Evolutionary conservation across 2,113 vertebrate species (phyloP).

Genomic region (Tychaedon coryphoeus): DNA sequence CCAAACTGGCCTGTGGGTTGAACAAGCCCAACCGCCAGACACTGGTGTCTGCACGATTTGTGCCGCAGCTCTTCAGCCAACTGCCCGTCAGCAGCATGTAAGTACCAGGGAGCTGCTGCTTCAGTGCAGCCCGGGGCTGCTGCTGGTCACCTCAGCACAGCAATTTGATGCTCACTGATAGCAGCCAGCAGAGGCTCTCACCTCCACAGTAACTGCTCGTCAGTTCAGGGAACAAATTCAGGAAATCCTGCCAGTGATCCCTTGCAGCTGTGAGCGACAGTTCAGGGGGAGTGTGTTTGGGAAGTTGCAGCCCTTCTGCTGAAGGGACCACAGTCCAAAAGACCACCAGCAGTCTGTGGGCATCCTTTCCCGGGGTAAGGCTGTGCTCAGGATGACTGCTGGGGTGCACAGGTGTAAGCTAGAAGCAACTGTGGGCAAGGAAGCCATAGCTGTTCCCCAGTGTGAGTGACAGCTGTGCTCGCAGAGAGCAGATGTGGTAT

Average conservation of each 20-base stretch:
- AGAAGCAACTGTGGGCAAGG: not conserved
- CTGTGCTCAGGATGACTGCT: not conserved
- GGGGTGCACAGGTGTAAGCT: not conserved
- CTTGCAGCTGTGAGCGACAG: fast-evolving
- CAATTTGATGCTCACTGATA: not conserved
- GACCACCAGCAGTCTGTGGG: too few relatives aligned
- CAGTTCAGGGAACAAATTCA: not conserved
- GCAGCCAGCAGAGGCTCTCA: not conserved
- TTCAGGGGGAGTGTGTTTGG: not conserved
- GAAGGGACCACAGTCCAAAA: not conserved
- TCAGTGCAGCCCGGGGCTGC: not conserved
- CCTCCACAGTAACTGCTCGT: not conserved
- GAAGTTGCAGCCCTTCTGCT: not conserved
- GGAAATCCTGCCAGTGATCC: not conserved
- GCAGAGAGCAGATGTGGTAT: not conserved
- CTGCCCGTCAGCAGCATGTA: slow-evolving; percentile 89
- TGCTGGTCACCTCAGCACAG: not conserved
- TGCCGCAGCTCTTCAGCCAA: slow-evolving; percentile 85
- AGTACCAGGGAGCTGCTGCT: slow-evolving; percentile 59
- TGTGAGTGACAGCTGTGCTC: not conserved
- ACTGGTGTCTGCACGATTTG: slow-evolving; percentile 80
- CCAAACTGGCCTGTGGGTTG: slow-evolving; percentile 92
- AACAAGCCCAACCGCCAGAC: slow-evolving; percentile 98
- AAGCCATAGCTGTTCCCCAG: not conserved
- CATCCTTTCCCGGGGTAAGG: not conserved